Evolutionary conservation across 2,113 vertebrate species (phyloP).

Genomic region (Coregonus clupeaformis): DNA sequence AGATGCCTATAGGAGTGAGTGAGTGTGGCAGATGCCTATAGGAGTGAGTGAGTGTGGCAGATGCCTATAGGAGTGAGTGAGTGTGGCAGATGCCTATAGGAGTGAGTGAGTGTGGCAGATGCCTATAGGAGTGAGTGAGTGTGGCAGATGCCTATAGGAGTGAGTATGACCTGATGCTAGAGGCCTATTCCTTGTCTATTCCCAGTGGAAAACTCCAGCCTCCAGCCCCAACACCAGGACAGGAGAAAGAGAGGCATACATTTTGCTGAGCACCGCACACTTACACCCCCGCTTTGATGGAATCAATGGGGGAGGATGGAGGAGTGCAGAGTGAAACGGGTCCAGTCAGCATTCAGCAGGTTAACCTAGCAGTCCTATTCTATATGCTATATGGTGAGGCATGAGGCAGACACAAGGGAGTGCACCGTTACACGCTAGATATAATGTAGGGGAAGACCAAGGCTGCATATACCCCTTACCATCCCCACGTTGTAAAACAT

Average conservation of each 20-base stretch:
- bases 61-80: background rate
- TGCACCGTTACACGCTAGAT: too few species aligned
- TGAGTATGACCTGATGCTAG: background rate
- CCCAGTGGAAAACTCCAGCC: constrained; percentile 66
- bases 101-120: background rate
- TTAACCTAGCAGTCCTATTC: constrained; percentile 31
- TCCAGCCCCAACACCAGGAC: constrained; percentile 43
- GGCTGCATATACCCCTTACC: too few species aligned
- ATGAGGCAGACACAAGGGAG: too few species aligned
- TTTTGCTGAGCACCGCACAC: constrained; percentile 66
- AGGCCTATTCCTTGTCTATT: background rate
- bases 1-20: background rate
- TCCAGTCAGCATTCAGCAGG: too few species aligned
- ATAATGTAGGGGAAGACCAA: too few species aligned
- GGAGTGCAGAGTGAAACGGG: constrained; percentile 54
- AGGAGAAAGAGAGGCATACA: constrained; percentile 39
- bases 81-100: background rate
- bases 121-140: background rate
- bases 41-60: background rate
- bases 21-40: background rate
- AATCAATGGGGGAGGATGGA: constrained; percentile 20
- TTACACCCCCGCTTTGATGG: constrained; percentile 35
- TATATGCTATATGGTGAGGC: constrained; percentile 29
- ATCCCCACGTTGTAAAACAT: too few species aligned
- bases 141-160: background rate